Evolutionary conservation across 2,888 invertebrate genomes (phyloP), one percentile per base, ranked within the genome.

Genomic region (Eilema sororculum): DNA sequence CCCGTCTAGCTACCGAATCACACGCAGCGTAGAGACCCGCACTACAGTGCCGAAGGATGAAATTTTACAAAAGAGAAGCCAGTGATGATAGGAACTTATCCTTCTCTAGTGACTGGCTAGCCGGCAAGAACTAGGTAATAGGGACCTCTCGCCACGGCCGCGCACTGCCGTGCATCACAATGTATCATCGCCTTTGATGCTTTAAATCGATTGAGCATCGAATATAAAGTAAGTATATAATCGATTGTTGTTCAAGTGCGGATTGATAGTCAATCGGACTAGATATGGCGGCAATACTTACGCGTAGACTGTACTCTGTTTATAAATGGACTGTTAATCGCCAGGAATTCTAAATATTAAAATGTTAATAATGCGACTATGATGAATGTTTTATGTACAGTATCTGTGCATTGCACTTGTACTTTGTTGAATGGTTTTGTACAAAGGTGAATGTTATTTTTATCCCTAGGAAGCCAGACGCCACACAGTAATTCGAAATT

Each of bases 371-470:
- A 62, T 62, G 12, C 28, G 8, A 64, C 22, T 64, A 52, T 64
- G 20, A n/a, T 73, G 69, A 75, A 73, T 68, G 66, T 76, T 78
- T 76, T 56, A 75, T 73, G 67, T 77, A 65, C 69, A 70, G 72
- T 73, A 68, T 73, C 65, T 70, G 68, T 69, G 62, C 60, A 60
- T 71, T 69, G 62, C 60, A 60, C 71, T 73, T 78, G 76, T 82
- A 37, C 25, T 79, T 33, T 75, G 77, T 72, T 77, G 70, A 77
- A 74, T 75, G 65, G 72, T 79, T 78, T 69, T 73, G 46, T 78
- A 79, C 67, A 61, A 73, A 68, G 61, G 58, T 59, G 65, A 72
- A 74, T 22, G 30, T 73, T 70, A 69, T 24, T 67, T 64, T 58
- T 24, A 57, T 22, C 24, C 13, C n/a, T 69, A 65, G 59, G 56